phyloP scores from a whole-genome alignment of 2,113 vertebrate genomes.

The Neolamprologus sp. region DNA sequence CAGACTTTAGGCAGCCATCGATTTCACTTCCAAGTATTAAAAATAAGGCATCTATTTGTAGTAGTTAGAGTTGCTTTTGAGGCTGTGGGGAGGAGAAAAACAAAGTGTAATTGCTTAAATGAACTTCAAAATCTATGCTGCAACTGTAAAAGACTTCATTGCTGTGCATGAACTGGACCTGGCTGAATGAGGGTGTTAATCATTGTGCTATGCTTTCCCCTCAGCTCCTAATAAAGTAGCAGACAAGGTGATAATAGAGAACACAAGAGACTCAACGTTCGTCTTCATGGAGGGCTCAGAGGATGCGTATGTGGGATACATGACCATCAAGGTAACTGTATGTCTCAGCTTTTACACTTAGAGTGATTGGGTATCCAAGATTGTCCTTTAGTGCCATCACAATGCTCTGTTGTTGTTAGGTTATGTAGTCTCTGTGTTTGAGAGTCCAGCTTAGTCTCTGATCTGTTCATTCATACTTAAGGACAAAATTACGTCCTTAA shows the following conservation, averaged over 20 bases:
- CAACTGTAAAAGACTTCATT: neutral
- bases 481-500: neutral
- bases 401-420: neutral
- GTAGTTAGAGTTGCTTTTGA: neutral
- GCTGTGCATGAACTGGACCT: neutral
- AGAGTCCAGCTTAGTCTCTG: neutral
- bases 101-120: neutral
- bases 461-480: neutral
- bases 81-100: neutral
- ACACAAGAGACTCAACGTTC: conserved; percentile 98
- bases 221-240: conserved; percentile 93
- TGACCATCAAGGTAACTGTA: conserved; percentile 93
- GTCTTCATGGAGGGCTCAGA: conserved; percentile 99
- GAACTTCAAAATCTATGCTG: neutral
- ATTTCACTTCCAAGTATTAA: neutral
- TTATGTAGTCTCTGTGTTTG: neutral
- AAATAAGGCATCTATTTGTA: neutral
- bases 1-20: neutral
- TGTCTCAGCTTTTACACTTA: neutral
- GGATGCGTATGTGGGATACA: conserved; percentile 97
- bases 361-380: neutral
- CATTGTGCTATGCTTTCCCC: conserved; percentile 10
- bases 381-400: neutral
- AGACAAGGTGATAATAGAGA: conserved; percentile 89
- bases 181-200: neutral